A percentile compares a stretch with the other conserved stretches of the same genome.
Evolutionary conservation across 1,140 invertebrate species (phyloP).

Genomic region (Drosophila bocki): DNA sequence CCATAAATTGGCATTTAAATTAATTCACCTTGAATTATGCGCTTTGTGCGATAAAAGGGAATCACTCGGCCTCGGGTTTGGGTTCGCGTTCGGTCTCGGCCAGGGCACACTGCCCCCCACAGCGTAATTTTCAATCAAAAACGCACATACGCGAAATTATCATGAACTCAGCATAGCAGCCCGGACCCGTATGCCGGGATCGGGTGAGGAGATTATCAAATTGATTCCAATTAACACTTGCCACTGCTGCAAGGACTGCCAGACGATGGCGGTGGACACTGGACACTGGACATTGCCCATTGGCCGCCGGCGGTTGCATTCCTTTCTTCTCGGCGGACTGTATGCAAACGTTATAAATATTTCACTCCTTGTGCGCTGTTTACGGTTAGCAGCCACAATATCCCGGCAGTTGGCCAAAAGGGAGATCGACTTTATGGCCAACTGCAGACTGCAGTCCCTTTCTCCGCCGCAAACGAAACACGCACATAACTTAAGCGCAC

Average conservation of each 20-base stretch:
- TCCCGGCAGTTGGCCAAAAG: constrained; percentile 29
- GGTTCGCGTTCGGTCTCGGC: neutral
- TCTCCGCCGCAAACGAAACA: constrained; percentile 33
- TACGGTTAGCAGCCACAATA: constrained; percentile 68
- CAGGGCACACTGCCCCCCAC: constrained; percentile 65
- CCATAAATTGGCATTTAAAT: constrained; percentile 85
- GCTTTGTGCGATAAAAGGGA: constrained; percentile 52
- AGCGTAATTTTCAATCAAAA: constrained; percentile 84
- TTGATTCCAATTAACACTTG: constrained; percentile 85
- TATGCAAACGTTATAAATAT: constrained; percentile 81
- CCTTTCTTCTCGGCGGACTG: constrained; percentile 29
- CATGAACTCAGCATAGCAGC: constrained; percentile 76
- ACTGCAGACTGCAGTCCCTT: constrained; percentile 8
- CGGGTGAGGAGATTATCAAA: constrained; percentile 79
- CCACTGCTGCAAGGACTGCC: constrained; percentile 70
- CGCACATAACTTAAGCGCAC: constrained; percentile 79
- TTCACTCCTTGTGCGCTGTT: constrained; percentile 59
- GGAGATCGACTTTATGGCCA: constrained; percentile 70
- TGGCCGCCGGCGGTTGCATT: constrained; percentile 38
- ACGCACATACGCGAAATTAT: constrained; percentile 81
- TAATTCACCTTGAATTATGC: constrained; percentile 85
- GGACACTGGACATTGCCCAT: constrained; percentile 23
- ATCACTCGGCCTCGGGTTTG: constrained; percentile 8
- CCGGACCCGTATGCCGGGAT: constrained; percentile 14
- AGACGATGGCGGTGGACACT: constrained; percentile 18